These are phyloP conservation scores for Capra hircus DNA, from an alignment of 2,113 vertebrate species.

Conservation along the genomic window DNA sequence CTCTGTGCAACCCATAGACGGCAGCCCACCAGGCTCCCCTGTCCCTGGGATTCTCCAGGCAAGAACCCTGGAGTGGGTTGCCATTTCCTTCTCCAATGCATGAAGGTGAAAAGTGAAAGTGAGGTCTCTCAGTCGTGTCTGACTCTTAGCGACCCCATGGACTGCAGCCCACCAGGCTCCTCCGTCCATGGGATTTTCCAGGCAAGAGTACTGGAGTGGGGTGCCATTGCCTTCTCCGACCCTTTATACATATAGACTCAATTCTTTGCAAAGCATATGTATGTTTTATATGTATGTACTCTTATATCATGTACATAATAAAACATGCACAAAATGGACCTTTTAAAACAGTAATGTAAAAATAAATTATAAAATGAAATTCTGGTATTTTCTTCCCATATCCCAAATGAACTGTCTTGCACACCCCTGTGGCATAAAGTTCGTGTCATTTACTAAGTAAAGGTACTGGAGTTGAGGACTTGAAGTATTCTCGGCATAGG, in stretches of 20 bases:
- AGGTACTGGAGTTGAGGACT: not conserved
- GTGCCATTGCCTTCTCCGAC: too few species aligned
- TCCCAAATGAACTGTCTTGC: not conserved
- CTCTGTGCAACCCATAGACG: too few species aligned
- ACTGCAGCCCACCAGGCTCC: too few species aligned
- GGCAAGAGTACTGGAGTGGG: too few species aligned
- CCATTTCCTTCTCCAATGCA: too few species aligned
- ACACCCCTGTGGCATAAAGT: not conserved
- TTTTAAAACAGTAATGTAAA: not conserved
- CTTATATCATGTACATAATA: not conserved
- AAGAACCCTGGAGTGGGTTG: too few species aligned
- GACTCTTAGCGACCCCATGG: too few species aligned
- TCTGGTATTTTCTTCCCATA: not conserved
- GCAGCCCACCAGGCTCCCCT: too few species aligned
- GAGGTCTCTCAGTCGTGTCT: too few species aligned
- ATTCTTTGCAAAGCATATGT: not conserved
- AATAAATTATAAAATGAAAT: not conserved
- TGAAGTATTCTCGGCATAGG: not conserved
- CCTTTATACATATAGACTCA: not conserved
- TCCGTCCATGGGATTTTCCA: too few species aligned
- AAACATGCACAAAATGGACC: not conserved
- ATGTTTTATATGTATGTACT: not conserved
- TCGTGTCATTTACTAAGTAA: not conserved
- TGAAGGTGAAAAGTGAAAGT: too few species aligned
- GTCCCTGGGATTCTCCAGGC: too few species aligned